phyloP scores from a whole-genome alignment of 2,888 invertebrate genomes.

The Cataglyphis livida region DNA sequence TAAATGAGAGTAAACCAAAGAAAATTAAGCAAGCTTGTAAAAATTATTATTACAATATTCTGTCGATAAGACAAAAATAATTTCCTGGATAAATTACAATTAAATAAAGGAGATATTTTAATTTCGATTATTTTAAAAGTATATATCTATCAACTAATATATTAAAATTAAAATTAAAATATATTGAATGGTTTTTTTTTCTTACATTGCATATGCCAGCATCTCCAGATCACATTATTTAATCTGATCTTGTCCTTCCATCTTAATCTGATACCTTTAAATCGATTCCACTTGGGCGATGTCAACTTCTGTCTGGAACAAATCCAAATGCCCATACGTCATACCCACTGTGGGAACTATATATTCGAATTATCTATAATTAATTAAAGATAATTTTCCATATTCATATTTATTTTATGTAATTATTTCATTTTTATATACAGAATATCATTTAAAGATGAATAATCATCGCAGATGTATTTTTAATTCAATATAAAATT shows the following conservation, averaged over 20 bases:
- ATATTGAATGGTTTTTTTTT: conserved; percentile 63
- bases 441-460: neutral
- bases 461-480: neutral
- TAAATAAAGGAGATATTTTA: neutral
- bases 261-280: conserved; percentile 98
- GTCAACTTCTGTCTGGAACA: conserved; percentile 98
- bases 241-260: conserved; percentile 99
- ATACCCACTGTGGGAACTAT: conserved; percentile 67
- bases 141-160: neutral
- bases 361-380: neutral
- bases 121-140: neutral
- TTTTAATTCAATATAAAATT: neutral
- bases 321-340: conserved; percentile 79
- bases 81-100: neutral
- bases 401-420: neutral
- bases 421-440: neutral
- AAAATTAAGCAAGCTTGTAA: neutral
- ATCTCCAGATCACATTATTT: conserved; percentile 99
- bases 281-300: conserved; percentile 99
- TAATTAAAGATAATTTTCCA: neutral
- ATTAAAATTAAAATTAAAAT: neutral
- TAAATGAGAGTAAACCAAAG: no score
- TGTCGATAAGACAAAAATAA: neutral
- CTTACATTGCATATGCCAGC: conserved; percentile 99
- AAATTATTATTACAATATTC: conserved; percentile 1